Base-by-base conservation (phyloP, 2,888 invertebrate species). In the Notodonta ziczac region DNA sequence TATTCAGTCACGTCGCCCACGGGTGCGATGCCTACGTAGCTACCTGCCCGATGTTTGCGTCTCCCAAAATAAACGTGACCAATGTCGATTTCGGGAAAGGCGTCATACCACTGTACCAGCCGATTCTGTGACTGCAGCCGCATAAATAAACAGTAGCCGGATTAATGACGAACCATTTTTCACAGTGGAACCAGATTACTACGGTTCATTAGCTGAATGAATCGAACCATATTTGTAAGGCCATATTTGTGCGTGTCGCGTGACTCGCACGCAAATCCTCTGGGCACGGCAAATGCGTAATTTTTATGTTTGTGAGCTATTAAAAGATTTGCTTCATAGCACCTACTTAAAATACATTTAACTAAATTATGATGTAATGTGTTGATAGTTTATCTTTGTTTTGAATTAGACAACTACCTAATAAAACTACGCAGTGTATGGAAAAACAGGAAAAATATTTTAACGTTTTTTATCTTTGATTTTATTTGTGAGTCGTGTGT, bases 1-100 rank as follows among this genome's bases (percentile, higher is more conserved):
- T 50, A 67, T 71, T 72, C 63, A 58, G 67, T 60, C 63, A 66
- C 67, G 69, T 62, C 35, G 58, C 53, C 53, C 54, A 52, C 59
- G 60, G 61, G 58, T 66, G 65, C 51, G 48, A 16, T 56, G 61
- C 67, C 63, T 69, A 57, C 60, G 72, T 70, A 55, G 60, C 24
- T 24, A 24, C 24, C 24, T 24, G 24, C 24, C 24, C 70, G 73
- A 75, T 79, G 76, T 74, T 78, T 81, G 77, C 76, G 74, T 62
- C 77, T 84, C 86, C 85, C 80, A 74, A 91, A 91, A 91, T 91
- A 92, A 89, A 86, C 83, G 78, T 87, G 89, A 89, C 83, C 76
- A 77, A 77, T 77, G 83, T 84, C 73, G 83, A 85, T 87, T 86
- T 87, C 76, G 81, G 82, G 83, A 86, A 88, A 87, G 81, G 82